These are phyloP conservation scores for rabbit (Oryctolagus cuniculus) DNA, from an alignment of 2,113 vertebrate genomes.

Conservation along the genomic window mOryCun1.1 NC_091442.1:62408501-62409000, in stretches of 20 bases:
- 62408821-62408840: neutral
- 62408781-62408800: neutral
- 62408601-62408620: neutral
- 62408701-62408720: neutral
- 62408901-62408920: neutral
- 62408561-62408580: neutral
- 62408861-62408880: neutral
- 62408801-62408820: neutral
- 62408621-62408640: neutral
- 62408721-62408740: neutral
- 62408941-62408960: neutral
- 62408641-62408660: neutral
- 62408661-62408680: neutral
- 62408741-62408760: neutral
- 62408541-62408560: neutral
- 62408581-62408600: neutral
- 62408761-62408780: neutral
- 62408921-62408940: neutral
- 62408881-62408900: neutral
- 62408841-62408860: neutral
- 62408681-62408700: neutral
- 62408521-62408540: neutral
- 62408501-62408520: neutral
- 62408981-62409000: neutral
- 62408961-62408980: neutral